A percentile compares a stretch with the other conserved stretches of the same genome.
Evolutionary conservation across 2,797 vertebrate genomes (phyloP).

Genomic region (Odontamblyopus lacepedii): DNA sequence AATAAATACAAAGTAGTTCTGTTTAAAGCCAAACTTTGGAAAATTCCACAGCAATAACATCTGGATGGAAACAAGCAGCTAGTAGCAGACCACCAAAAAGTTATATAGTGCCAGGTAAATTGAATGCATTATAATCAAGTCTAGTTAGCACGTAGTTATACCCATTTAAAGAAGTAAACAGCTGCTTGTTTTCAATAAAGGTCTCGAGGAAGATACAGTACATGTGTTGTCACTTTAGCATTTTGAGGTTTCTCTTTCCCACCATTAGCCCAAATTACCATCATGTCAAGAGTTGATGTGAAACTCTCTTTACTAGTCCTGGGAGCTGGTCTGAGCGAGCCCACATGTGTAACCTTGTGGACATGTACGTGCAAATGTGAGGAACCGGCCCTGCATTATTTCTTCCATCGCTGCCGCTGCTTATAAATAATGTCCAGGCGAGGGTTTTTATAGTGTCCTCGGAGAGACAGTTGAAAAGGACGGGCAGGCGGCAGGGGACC

Average conservation of each 20-base stretch:
- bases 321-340: slow-evolving; percentile 15
- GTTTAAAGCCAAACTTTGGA: too few relatives aligned
- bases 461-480: slow-evolving; percentile 40
- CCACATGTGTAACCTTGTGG: slow-evolving; percentile 2
- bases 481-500: slow-evolving; percentile 39
- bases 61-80: too few relatives aligned
- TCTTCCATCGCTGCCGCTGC: slow-evolving; percentile 22
- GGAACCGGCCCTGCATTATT: slow-evolving; percentile 15
- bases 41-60: too few relatives aligned
- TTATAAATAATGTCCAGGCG: slow-evolving; percentile 26
- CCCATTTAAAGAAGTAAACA: background rate
- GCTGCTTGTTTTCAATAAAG: background rate
- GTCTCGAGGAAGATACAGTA: too few relatives aligned
- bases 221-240: slow-evolving; percentile 2
- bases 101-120: too few relatives aligned
- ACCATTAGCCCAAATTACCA: slow-evolving; percentile 18
- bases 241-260: slow-evolving; percentile 38
- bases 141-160: background rate
- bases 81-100: too few relatives aligned
- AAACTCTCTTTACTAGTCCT: slow-evolving; percentile 30
- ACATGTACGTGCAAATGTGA: slow-evolving; percentile 16
- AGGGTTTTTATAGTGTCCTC: slow-evolving; percentile 41
- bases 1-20: too few relatives aligned
- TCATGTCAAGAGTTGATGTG: slow-evolving; percentile 24
- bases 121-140: too few relatives aligned